phyloP scores from a whole-genome alignment of 2,113 vertebrate species.

The Holacanthus passer region DNA sequence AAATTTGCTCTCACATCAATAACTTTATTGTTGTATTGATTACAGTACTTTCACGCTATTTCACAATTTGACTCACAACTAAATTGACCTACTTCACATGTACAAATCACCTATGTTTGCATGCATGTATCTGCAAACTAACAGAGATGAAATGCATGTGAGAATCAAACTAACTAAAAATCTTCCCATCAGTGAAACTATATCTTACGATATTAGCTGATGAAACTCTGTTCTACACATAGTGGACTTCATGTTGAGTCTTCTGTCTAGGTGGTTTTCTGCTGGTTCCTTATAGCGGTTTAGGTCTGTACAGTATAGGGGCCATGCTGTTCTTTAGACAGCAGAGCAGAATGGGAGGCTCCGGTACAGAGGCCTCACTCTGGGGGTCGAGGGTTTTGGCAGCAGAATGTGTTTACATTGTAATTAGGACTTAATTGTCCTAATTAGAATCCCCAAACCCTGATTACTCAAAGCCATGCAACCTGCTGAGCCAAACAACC shows the following conservation, averaged over 20 bases:
- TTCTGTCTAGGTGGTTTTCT: not conserved
- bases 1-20: too few relatives aligned
- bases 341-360: conserved; percentile 62
- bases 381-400: conserved; percentile 76
- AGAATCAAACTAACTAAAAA: not conserved
- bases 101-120: not conserved
- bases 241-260: too few relatives aligned
- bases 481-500: conserved; percentile 72
- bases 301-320: conserved; percentile 29
- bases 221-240: not conserved
- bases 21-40: not conserved
- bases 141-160: not conserved
- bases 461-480: conserved; percentile 69
- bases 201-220: not conserved
- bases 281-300: not conserved
- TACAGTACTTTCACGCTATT: not conserved
- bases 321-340: conserved; percentile 56
- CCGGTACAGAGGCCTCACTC: conserved; percentile 72
- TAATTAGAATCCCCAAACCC: conserved; percentile 80
- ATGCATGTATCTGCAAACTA: not conserved
- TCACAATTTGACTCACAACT: not conserved
- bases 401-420: conserved; percentile 82
- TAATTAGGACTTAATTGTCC: conserved; percentile 84
- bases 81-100: not conserved
- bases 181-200: not conserved